Evolutionary conservation across 2,113 vertebrate genomes (phyloP), one percentile per base, ranked within the genome.

Genomic region (Ceuthmochares aereus): DNA sequence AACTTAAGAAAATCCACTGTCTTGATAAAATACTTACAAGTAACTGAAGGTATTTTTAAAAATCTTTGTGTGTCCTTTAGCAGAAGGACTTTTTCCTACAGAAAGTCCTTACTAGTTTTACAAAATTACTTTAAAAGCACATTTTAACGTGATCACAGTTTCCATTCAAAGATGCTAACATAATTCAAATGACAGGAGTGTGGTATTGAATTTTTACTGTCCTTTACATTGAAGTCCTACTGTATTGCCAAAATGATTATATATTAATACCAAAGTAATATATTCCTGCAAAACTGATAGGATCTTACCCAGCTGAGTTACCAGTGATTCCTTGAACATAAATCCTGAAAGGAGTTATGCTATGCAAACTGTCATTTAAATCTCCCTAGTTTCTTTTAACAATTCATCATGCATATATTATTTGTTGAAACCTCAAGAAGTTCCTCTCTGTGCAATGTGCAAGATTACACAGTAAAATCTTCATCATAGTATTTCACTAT

Each of bases 341-440:
- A 94, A 88, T 84, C 81, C 49, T 84, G 95, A 96, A 69, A 93
- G 80, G 93, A 95, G 69, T 93, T 95, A 91, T 87, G 64, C 25
- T 86, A 42, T 87, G 75, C 74, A 97, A 97, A 90, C 82, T 97
- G 79, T 92, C 70, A 95, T 96, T 98, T 98, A 93, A 92, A 97
- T 95, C 93, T 96, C 56, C 59, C 97, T 87, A 54, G 51, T 81
- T 98, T 96, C 83, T 96, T 96, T 93, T 83, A 95, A 91, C 67
- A 96, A 82, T 68, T 82, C 79, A 90, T 85, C 49, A 87, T 87
- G 66, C 37, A 93, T 96, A 82, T 90, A 95, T 92, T 96, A 96
- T 95, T 97, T 89, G 54, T 79, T 96, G 90, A 97, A 97, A 97
- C 25, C 66, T 96, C 96, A 97, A 81, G 78, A 88, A 83, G 34